These are phyloP conservation scores for Microplitis demolitor DNA, from an alignment of 1,140 invertebrate genomes.

Conservation along the genomic window DNA sequence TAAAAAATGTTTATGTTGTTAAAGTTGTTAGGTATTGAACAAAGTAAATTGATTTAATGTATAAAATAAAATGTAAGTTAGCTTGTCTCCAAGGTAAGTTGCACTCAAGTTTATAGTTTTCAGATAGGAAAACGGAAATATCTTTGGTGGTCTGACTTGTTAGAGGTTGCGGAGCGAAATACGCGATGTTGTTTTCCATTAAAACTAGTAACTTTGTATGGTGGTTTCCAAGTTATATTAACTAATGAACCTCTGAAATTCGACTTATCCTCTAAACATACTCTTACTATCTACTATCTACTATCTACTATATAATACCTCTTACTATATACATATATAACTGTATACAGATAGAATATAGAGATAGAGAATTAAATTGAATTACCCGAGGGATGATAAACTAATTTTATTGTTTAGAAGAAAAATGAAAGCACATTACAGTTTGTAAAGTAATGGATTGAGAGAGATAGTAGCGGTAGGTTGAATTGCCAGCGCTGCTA, in stretches of 20 bases:
- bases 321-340: neutral
- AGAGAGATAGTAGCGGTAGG: no score
- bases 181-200: neutral
- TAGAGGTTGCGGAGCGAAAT: neutral
- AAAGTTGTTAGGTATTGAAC: no score
- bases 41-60: neutral
- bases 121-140: slow-evolving; percentile 9
- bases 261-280: neutral
- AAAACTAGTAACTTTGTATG: neutral
- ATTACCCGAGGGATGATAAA: no score
- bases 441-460: no score
- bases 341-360: no score
- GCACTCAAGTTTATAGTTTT: neutral
- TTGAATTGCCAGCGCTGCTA: no score
- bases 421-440: no score
- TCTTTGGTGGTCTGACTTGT: slow-evolving; percentile 10
- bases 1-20: neutral
- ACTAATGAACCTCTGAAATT: neutral
- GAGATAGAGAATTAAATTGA: no score
- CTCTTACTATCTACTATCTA: no score
- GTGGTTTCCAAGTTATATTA: neutral
- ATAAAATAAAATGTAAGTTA: neutral
- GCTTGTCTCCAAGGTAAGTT: neutral
- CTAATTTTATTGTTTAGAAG: no score
- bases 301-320: neutral